Percentiles rank a stretch among this genome's conserved stretches.
phyloP scores from a whole-genome alignment of 2,888 invertebrate genomes.

The Anodontia alba region DNA sequence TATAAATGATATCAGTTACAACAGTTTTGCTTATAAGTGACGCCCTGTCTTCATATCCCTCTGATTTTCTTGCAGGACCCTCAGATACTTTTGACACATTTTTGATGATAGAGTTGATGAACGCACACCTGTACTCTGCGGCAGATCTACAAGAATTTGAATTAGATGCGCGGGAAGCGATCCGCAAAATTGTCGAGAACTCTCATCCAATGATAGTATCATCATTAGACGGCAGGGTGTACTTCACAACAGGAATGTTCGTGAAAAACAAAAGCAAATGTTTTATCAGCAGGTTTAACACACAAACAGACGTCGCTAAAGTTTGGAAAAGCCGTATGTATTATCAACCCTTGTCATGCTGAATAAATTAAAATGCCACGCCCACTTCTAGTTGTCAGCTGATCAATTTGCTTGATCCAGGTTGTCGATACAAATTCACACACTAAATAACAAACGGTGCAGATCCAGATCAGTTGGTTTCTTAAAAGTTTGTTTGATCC shows the following conservation, averaged over 20 bases:
- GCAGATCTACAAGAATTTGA: conserved; percentile 33
- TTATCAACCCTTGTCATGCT: neutral
- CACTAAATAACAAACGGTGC: no score
- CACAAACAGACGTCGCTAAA: conserved; percentile 32
- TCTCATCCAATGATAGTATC: conserved; percentile 35
- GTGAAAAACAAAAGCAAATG: conserved; percentile 31
- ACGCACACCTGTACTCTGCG: conserved; percentile 5
- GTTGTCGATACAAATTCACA: no score
- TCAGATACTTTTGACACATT: conserved; percentile 40
- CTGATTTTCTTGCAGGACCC: no score
- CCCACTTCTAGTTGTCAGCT: no score
- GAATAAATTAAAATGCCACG: no score
- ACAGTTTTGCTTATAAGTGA: no score
- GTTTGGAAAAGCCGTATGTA: conserved; percentile 39
- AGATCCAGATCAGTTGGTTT: no score
- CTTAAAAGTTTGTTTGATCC: no score
- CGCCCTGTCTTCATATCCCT: no score
- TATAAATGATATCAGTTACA: no score
- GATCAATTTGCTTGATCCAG: no score
- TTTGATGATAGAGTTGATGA: conserved; percentile 39
- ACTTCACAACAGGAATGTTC: conserved; percentile 29
- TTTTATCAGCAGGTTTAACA: conserved; percentile 47
- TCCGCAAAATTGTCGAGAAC: conserved; percentile 20
- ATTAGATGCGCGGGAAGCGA: conserved; percentile 9
- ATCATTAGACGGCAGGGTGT: conserved; percentile 20